A percentile compares a stretch with the other conserved stretches of the same genome.
These are phyloP conservation scores for Bryconaethiops microstoma DNA, from an alignment of 2,797 vertebrate genomes.

Conservation along the genomic window DNA sequence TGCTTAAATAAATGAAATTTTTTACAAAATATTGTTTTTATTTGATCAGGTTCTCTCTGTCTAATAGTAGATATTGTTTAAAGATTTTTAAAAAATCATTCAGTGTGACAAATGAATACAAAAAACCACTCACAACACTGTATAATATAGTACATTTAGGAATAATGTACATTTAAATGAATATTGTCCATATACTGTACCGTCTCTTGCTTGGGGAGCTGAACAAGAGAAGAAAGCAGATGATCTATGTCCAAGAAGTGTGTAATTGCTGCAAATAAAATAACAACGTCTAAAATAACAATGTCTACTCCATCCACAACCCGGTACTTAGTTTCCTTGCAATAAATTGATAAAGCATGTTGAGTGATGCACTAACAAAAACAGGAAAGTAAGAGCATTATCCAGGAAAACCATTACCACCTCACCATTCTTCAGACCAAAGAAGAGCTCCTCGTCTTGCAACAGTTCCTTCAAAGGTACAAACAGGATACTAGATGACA, in stretches of 20 bases:
- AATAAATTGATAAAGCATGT: neutral
- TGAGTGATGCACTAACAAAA: neutral
- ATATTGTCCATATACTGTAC: slow-evolving; percentile 69
- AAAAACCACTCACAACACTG: too few species aligned
- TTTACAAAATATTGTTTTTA: too few species aligned
- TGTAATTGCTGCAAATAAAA: slow-evolving; percentile 82
- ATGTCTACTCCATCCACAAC: neutral
- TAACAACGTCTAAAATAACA: neutral
- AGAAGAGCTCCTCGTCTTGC: slow-evolving; percentile 92
- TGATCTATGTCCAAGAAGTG: slow-evolving; percentile 96
- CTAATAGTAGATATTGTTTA: too few species aligned
- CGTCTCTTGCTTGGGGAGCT: slow-evolving; percentile 96
- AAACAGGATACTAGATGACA: neutral
- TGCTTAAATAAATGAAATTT: too few species aligned
- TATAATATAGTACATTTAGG: too few species aligned
- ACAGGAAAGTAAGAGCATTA: neutral
- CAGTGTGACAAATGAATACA: too few species aligned
- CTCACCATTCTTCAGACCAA: slow-evolving; percentile 89
- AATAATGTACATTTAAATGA: neutral
- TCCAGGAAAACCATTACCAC: neutral
- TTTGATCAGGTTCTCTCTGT: too few species aligned
- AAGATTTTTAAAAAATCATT: too few species aligned
- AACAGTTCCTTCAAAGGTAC: slow-evolving; percentile 79
- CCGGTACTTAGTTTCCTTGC: neutral
- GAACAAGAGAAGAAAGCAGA: slow-evolving; percentile 92